Evolutionary conservation across 2,797 vertebrate genomes (phyloP), one percentile per base, ranked within the genome.

Genomic region (Siniperca undulata): DNA sequence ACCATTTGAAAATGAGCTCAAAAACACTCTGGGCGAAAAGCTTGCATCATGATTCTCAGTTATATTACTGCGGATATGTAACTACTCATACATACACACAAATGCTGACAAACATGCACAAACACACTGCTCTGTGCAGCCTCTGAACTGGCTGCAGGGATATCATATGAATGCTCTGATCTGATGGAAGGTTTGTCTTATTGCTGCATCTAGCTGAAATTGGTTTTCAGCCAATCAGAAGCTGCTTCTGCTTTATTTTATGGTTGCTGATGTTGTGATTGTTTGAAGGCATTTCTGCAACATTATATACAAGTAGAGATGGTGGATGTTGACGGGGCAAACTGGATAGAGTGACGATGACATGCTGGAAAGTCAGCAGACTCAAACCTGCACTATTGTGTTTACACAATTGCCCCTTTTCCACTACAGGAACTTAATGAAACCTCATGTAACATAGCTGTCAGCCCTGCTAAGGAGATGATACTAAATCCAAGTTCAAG

Each of bases 1-100:
- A 98, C 95, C 97, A 97, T 97, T 97, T 98, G 97, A 97, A 98
- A 98, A 98, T 97, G 97, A 98, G 94, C 96, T 97, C 94, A 94
- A 96, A 97, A 98, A 96, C 96, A 97, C 97, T 98, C 94, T 96
- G 95, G 97, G 97, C 96, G 94, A 97, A 97, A 96, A 96, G 95
- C 94, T 95, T 92, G 95, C 94, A 96, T 96, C 95, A 95, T 95
- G 95, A 96, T 97, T 97, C 94, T 94, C 94, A 95, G 94, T 95
- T 96, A 94, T 95, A 93, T 93, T 95, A 95, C 90, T 93, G 84
- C 94, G 89, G 95, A 95, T 95, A 91, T 56, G 61, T 82, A 89
- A 89, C 79, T 76, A 76, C 86, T 74, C 75, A 50, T 56, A 84
- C 64, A 82, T 38, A 78, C 84, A 86, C 85, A 88, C 71, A 86